phyloP scores from a whole-genome alignment of 2,113 vertebrate genomes.

The Thalassoma bifasciatum region DNA sequence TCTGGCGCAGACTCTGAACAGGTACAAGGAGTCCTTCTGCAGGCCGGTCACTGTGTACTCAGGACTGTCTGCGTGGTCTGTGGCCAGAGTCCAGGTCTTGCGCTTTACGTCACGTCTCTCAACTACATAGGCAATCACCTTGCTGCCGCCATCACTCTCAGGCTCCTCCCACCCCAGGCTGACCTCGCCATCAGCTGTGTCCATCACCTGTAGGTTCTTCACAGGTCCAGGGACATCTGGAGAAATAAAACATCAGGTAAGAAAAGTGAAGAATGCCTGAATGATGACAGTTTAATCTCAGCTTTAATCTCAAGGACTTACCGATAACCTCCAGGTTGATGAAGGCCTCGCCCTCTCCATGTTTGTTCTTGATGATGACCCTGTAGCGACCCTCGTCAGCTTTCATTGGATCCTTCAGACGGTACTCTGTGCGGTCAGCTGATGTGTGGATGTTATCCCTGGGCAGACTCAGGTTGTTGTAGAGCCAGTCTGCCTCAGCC shows the following conservation, averaged over 20 bases:
- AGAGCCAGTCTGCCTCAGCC: slow-evolving; percentile 94
- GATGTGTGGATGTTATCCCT: slow-evolving; percentile 90
- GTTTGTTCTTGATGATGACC: slow-evolving; percentile 92
- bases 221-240: slow-evolving; percentile 96
- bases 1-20: slow-evolving; percentile 95
- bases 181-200: slow-evolving; percentile 95
- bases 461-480: slow-evolving; percentile 85
- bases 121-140: slow-evolving; percentile 91
- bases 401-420: slow-evolving; percentile 90
- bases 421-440: slow-evolving; percentile 89
- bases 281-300: neutral
- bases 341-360: slow-evolving; percentile 93
- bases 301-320: slow-evolving; percentile 75
- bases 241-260: neutral
- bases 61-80: slow-evolving; percentile 90
- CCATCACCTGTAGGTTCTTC: slow-evolving; percentile 93
- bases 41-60: slow-evolving; percentile 95
- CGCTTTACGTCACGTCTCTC: slow-evolving; percentile 95
- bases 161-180: slow-evolving; percentile 97
- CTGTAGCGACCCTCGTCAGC: slow-evolving; percentile 92
- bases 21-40: slow-evolving; percentile 93
- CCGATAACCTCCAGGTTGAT: slow-evolving; percentile 95
- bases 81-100: slow-evolving; percentile 95
- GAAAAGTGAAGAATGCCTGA: too few species aligned
- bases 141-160: slow-evolving; percentile 94